Evolutionary conservation across 1,140 invertebrate species (phyloP), one percentile per base, ranked within the genome.

Genomic region (Cydia fagiglandana): DNA sequence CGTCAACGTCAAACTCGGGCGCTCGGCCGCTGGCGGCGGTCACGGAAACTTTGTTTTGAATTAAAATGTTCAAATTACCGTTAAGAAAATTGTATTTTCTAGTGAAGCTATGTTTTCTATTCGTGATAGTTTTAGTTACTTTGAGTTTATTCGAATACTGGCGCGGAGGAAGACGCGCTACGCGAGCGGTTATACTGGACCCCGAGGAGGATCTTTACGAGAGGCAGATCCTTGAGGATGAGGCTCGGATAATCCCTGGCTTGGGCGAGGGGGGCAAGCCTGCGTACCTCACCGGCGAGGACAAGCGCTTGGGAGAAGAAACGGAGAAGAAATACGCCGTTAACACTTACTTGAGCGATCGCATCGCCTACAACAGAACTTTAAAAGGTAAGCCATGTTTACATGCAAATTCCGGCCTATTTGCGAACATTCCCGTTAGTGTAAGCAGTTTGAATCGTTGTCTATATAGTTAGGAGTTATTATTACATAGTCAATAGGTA

Each of bases 321-420:
- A 90, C 91, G 0, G 88, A 90, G 79, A 90, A 89, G 73, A 86
- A 89, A 80, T 78, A 88, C 10, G 89, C 89, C 0, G 86, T 92
- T 17, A 92, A 92, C 53, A 89, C 91, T n/a, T 89, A 91, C 75
- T 80, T 92, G 45, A 92, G 91, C 75, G 89, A 92, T 73, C 79
- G 89, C 6, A 91, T 91, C 20, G 80, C 91, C 0, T 92, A 91
- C 73, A 92, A 92, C 77, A 84, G 89, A 73, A 89, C 86, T 76
- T 78, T 92, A 38, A 87, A 86, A 85, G 91, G 91, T 89, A 83
- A 79, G 78, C 77, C 20, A n/a, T 74, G 15, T 41, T 61, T 74
- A 17, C 7, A 74, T 17, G 20, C 41, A 20, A n/a, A 73, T 53
- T 53, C 64, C 64, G 64, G 64, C 64, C 15, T 68, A 34, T n/a